Percentiles rank a stretch among this genome's conserved stretches.
phyloP scores from a whole-genome alignment of 92 coral and sea anemone species.

The Porites rus region DNA sequence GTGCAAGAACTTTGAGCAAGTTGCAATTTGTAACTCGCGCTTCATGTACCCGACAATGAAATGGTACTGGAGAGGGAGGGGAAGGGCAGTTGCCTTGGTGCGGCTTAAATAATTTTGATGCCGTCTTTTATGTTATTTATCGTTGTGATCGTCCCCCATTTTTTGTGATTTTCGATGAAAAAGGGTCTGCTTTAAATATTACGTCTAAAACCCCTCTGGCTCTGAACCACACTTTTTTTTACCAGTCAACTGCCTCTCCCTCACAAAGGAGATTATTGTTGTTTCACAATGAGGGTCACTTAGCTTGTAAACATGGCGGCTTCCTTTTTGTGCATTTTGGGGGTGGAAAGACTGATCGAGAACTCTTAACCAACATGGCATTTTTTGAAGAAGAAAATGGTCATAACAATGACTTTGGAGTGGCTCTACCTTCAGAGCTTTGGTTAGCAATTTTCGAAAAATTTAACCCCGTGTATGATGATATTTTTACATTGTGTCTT shows the following conservation, averaged over 20 bases:
- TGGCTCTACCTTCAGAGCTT: constrained; percentile 75
- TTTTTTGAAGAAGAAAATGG: not conserved
- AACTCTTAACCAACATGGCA: not conserved
- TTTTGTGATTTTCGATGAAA: no score
- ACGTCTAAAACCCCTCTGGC: not conserved
- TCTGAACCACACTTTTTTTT: not conserved
- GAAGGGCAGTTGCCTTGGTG: not conserved
- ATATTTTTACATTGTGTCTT: constrained; percentile 61
- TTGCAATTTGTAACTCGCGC: constrained; percentile 41
- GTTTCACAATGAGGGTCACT: not conserved
- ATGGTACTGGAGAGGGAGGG: not conserved
- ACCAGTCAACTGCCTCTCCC: not conserved
- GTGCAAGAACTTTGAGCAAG: not conserved
- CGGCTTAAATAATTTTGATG: not conserved
- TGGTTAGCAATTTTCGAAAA: constrained; percentile 78
- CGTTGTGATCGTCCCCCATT: no score
- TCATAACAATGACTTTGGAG: not conserved
- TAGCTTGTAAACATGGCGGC: constrained; percentile 25
- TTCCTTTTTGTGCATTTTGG: not conserved
- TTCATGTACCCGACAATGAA: not conserved
- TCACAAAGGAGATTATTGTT: not conserved
- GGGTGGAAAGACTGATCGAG: not conserved
- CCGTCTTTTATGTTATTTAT: not conserved
- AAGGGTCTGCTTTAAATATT: no score
- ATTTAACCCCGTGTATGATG: constrained; percentile 82